Percentiles rank a stretch among this genome's conserved stretches.
phyloP scores from a whole-genome alignment of 2,888 invertebrate genomes.

The Tetragonisca angustula region DNA sequence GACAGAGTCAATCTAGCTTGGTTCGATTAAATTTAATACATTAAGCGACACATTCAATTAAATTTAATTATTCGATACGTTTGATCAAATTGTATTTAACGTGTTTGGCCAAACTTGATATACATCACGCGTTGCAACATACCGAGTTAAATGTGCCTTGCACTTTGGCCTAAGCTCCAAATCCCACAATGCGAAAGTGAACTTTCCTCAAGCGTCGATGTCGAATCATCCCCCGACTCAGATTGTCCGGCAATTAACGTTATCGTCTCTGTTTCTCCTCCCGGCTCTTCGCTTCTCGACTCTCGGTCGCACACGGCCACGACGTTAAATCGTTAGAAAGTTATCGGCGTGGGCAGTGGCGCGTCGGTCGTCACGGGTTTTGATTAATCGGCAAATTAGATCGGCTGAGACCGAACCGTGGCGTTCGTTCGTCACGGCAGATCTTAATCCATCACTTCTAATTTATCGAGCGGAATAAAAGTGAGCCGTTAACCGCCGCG shows the following conservation, averaged over 20 bases:
- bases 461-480: constrained; percentile 65
- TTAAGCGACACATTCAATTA: too few relatives aligned
- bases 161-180: too few relatives aligned
- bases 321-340: constrained; percentile 12
- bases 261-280: background rate
- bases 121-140: too few relatives aligned
- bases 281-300: too few relatives aligned
- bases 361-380: constrained; percentile 27
- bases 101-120: too few relatives aligned
- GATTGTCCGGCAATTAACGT: constrained; percentile 17
- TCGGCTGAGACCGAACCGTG: constrained; percentile 33
- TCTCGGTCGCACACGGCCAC: background rate
- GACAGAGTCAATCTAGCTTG: too few relatives aligned
- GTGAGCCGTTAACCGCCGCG: constrained; percentile 44
- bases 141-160: too few relatives aligned
- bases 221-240: background rate
- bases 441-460: constrained; percentile 59
- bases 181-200: too few relatives aligned
- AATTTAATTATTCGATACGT: too few relatives aligned
- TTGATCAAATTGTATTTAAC: too few relatives aligned
- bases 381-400: constrained; percentile 62
- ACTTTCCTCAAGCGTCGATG: background rate
- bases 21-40: too few relatives aligned
- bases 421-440: constrained; percentile 25
- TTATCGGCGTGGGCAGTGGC: constrained; percentile 19